Evolutionary conservation across 2,797 vertebrate species (phyloP), one percentile per base, ranked within the genome.

Genomic region (Silurus aristotelis): DNA sequence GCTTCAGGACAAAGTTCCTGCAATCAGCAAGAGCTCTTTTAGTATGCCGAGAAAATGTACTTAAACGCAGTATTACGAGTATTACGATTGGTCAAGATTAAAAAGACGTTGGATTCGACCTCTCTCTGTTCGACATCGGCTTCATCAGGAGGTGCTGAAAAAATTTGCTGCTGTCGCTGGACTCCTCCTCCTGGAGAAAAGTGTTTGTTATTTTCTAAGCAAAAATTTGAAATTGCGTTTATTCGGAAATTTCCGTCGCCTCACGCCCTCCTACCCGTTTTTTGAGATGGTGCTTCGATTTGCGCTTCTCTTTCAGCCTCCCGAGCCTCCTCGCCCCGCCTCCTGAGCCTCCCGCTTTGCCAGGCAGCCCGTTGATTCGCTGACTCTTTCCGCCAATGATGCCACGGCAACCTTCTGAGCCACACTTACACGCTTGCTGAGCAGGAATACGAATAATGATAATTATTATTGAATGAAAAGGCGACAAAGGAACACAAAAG

Each of bases 111-210:
- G 2, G 67, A 46, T 22, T 71, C 15, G 91, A 98, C 98, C 98
- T 96, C 83, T 99, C 98, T 92, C 98, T 95, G 94, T 99, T 99
- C 71, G 98, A 99, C 98, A 99, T 99, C 70, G 98, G 97, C 92
- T 99, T 99, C 98, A 99, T 99, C 87, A 96, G 95, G 31, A 98
- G 96, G 84, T 99, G 98, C 13, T 97, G 97, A 5, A 96, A 96
- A 93, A 97, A 94, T 95, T 96, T 90, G 90, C 95, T 96, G 83
- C 94, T 96, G 92, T 98, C 97, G 85, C 94, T 97, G 55, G 96
- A 93, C 12, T 99, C 98, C 91, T 99, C 98, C 92, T 99, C 98
- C 95, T 96, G 76, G 25, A 19, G 61, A 63, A 7, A 19, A 52
- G 15, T 20, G 31, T 31, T 1, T 25, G 13, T 46, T 25, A 80